These are phyloP conservation scores for Triplophysa tibetana DNA, from an alignment of 2,113 vertebrate genomes.

Conservation along the genomic window DNA sequence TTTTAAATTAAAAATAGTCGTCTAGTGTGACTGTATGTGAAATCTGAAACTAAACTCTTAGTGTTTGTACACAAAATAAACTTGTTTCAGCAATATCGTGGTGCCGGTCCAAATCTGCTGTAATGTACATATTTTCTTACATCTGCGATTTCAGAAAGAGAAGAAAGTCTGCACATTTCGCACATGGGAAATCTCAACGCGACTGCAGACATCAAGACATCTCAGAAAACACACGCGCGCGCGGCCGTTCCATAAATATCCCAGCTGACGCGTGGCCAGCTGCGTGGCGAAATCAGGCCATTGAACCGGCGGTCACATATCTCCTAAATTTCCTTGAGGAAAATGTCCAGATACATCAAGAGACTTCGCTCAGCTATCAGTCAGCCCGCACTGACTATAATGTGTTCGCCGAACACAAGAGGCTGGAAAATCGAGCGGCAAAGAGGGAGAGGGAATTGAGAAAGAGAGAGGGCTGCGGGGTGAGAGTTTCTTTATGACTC, in stretches of 20 bases:
- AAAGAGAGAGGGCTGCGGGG: not conserved
- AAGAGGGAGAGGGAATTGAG: constrained; percentile 5
- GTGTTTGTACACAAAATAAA: constrained; percentile 10
- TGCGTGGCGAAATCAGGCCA: constrained; percentile 36
- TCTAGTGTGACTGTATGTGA: no score
- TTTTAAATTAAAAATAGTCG: not conserved
- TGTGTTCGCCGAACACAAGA: constrained; percentile 37
- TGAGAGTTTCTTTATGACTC: constrained; percentile 38
- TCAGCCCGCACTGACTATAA: constrained; percentile 48
- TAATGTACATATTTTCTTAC: constrained; percentile 8
- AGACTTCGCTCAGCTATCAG: constrained; percentile 37
- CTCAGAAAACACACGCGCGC: constrained; percentile 24
- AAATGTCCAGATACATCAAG: constrained; percentile 42
- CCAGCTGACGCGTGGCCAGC: constrained; percentile 40
- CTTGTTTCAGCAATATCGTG: not conserved
- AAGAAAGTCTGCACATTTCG: constrained; percentile 12
- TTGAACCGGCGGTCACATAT: constrained; percentile 7
- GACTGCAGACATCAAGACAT: constrained; percentile 17
- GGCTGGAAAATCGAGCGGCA: constrained; percentile 21
- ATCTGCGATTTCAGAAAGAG: constrained; percentile 16
- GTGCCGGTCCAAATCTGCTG: not conserved
- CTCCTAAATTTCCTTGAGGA: constrained; percentile 16
- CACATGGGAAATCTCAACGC: constrained; percentile 33
- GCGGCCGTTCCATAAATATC: constrained; percentile 42
- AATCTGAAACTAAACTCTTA: no score